phyloP scores from a whole-genome alignment of 2,888 invertebrate species.

The Drosophila parthenogenetica region DNA sequence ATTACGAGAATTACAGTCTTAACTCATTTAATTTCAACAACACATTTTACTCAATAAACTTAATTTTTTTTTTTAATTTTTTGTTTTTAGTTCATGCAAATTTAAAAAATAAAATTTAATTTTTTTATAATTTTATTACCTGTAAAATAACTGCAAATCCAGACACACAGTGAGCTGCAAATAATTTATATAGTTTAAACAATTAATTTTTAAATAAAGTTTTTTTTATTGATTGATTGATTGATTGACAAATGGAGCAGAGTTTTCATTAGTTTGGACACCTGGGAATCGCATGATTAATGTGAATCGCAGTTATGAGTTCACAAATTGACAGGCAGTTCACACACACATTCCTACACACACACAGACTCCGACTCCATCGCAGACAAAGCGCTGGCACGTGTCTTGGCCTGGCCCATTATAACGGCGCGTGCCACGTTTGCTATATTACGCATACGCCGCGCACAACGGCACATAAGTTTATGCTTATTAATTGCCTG shows the following conservation, averaged over 20 bases:
- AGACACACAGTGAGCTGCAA: slow-evolving; percentile 26
- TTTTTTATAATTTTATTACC: background rate
- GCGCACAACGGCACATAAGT: slow-evolving; percentile 34
- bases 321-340: slow-evolving; percentile 42
- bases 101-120: background rate
- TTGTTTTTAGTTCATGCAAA: slow-evolving; percentile 36
- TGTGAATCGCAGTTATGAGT: slow-evolving; percentile 32
- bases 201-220: background rate
- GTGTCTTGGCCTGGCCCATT: slow-evolving; percentile 34
- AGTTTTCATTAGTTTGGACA: background rate
- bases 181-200: slow-evolving; percentile 1
- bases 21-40: slow-evolving; percentile 13
- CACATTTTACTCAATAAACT: background rate
- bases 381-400: slow-evolving; percentile 16
- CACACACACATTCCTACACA: slow-evolving; percentile 12
- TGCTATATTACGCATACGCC: slow-evolving; percentile 47
- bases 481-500: slow-evolving; percentile 62
- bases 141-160: background rate
- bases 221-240: slow-evolving; percentile 10
- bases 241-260: background rate
- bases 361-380: slow-evolving; percentile 13
- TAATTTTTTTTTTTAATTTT: background rate
- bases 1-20: slow-evolving; percentile 28
- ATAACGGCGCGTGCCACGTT: slow-evolving; percentile 52
- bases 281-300: slow-evolving; percentile 48